A percentile compares a stretch with the other conserved stretches of the same genome.
Evolutionary conservation across 37 sponge, comb jelly and placozoan species (phyloP).

Genomic region (Tethya wilhelma): DNA sequence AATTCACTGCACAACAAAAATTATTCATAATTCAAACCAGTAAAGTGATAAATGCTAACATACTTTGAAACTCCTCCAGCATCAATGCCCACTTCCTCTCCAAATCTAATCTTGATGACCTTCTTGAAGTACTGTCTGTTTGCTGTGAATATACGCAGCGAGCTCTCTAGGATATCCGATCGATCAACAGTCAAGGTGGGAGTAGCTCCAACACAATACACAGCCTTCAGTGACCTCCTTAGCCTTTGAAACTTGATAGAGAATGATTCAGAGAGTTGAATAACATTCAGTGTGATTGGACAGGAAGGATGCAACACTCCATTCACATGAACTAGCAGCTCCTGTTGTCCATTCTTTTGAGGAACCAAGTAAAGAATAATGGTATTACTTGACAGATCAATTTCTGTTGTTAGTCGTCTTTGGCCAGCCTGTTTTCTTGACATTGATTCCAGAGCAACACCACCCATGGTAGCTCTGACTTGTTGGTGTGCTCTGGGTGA

Average conservation of each 20-base stretch:
- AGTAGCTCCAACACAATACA: conserved; percentile 14
- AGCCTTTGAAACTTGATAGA: conserved; percentile 16
- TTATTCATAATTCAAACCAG: neutral
- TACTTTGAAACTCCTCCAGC: conserved; percentile 67
- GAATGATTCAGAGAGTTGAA: neutral
- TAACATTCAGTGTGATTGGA: conserved; percentile 24
- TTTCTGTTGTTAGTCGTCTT: no score
- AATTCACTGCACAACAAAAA: conserved; percentile 58
- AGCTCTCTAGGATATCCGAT: conserved; percentile 44
- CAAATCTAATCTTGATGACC: conserved; percentile 47
- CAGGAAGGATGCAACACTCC: conserved; percentile 1
- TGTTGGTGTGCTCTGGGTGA: no score
- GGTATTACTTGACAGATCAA: no score
- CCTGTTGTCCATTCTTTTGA: neutral
- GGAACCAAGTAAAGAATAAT: conserved; percentile 13
- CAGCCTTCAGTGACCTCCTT: neutral
- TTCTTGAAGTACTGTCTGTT: neutral
- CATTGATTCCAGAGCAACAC: no score
- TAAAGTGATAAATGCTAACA: neutral
- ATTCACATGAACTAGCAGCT: conserved; percentile 3
- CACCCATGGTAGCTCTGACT: no score
- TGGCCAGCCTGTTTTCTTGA: no score
- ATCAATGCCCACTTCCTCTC: conserved; percentile 67
- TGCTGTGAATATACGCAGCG: conserved; percentile 10
- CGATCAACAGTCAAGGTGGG: conserved; percentile 61